Evolutionary conservation across 2,888 invertebrate species (phyloP).

Genomic region (Margaritifera margaritifera): DNA sequence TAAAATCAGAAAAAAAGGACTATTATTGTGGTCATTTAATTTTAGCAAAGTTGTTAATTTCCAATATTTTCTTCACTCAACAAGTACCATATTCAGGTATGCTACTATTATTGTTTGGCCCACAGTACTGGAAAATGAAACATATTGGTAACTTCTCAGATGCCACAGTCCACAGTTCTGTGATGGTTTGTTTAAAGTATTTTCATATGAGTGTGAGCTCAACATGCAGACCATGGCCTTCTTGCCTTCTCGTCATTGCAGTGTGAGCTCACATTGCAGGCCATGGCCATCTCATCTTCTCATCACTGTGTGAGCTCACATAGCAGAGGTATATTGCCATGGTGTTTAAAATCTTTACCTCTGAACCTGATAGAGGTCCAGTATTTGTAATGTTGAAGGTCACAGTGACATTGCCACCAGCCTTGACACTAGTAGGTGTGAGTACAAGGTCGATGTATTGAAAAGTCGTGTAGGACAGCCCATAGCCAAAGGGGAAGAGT

Average conservation of each 20-base stretch:
- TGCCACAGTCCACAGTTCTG: background rate
- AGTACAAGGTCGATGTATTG: constrained; percentile 35
- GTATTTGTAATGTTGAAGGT: constrained; percentile 50
- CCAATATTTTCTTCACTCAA: background rate
- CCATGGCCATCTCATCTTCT: no score
- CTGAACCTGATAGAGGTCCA: constrained; percentile 54
- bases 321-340: no score
- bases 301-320: no score
- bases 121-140: background rate
- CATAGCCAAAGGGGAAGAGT: constrained; percentile 61
- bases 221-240: no score
- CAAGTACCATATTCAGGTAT: background rate
- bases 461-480: constrained; percentile 52
- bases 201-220: background rate
- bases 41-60: no score
- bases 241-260: no score
- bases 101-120: background rate
- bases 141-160: background rate
- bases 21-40: no score
- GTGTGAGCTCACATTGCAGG: no score
- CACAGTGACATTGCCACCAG: constrained; percentile 49
- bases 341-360: constrained; percentile 43
- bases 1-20: no score
- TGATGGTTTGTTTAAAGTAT: background rate
- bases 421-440: constrained; percentile 30